Evolutionary conservation across 2,888 invertebrate species (phyloP), one percentile per base, ranked within the genome.

Genomic region (Willowsia nigromaculata): DNA sequence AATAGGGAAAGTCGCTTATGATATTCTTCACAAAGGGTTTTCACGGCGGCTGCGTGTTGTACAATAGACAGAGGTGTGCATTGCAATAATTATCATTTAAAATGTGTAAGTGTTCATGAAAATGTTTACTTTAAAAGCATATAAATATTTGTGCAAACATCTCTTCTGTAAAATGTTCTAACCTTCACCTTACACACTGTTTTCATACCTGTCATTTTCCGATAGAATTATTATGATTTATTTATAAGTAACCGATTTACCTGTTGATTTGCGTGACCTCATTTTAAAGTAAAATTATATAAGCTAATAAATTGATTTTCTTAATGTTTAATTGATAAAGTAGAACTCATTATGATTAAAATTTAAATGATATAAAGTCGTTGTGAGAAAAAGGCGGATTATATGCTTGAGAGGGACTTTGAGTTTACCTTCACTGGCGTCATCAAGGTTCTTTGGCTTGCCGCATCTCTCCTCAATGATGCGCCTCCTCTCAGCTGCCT

Each of bases 401-500:
- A 37, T 6, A n/a, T 50, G 15, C n/a, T 18, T 27, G n/a, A 22
- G 27, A 80, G 22, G 30, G 18, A 56, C 1, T 62, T 25, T 81
- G 81, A 68, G 56, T 89, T 90, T 96, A 98, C 98, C 98, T 97
- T 98, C 98, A 94, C 97, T 98, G 94, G 97, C 97, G 94, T 98
- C 97, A 92, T 98, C 98, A 94, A 97, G 95, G 94, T 97, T 96
- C 95, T 98, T 97, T 93, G 98, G 96, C 94, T 97, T 97, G 94
- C 98, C 98, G 94, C 98, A 98, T 94, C 99, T 96, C 94, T 98
- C 97, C 94, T 98, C 97, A 94, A 99, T 98, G 95, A 98, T 98
- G 94, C 98, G 97, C 95, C 98, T 98, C 94, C 99, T 97, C 95
- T 99, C 99, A 93, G 98, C 98, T 90, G 99, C 98, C 95, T 99